A percentile compares a stretch with the other conserved stretches of the same genome.
Evolutionary conservation across 2,888 invertebrate species (phyloP).

Genomic region (Sinodicranocentrus sp.): DNA sequence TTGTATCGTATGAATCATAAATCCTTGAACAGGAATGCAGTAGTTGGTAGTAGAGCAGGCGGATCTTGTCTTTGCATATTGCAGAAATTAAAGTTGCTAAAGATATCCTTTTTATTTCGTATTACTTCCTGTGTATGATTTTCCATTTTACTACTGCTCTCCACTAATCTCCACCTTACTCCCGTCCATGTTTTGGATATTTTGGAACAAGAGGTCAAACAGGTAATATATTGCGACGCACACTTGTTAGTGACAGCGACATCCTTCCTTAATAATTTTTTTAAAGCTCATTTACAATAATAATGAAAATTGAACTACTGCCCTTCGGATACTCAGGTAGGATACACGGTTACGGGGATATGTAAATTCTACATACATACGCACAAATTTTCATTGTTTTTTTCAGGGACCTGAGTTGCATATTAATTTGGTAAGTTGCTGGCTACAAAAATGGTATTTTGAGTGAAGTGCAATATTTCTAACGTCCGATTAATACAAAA

Average conservation of each 20-base stretch:
- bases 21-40: too few species aligned
- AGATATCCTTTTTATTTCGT: too few species aligned
- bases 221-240: too few species aligned
- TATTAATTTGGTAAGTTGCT: conserved; percentile 17
- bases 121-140: too few species aligned
- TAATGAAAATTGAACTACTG: neutral
- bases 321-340: conserved; percentile 14
- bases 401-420: conserved; percentile 22
- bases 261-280: neutral
- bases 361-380: neutral
- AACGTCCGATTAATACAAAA: neutral
- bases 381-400: neutral
- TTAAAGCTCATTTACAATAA: neutral
- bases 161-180: too few species aligned
- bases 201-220: too few species aligned
- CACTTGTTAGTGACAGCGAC: neutral
- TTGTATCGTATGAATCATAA: too few species aligned
- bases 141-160: too few species aligned
- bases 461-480: neutral
- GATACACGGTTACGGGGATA: neutral
- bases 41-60: too few species aligned
- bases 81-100: too few species aligned
- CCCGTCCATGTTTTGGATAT: too few species aligned
- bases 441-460: neutral
- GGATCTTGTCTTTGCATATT: too few species aligned